These are phyloP conservation scores for Enteromius thamalakanensis DNA, from an alignment of 2,797 vertebrate genomes.

Conservation along the genomic window DNA sequence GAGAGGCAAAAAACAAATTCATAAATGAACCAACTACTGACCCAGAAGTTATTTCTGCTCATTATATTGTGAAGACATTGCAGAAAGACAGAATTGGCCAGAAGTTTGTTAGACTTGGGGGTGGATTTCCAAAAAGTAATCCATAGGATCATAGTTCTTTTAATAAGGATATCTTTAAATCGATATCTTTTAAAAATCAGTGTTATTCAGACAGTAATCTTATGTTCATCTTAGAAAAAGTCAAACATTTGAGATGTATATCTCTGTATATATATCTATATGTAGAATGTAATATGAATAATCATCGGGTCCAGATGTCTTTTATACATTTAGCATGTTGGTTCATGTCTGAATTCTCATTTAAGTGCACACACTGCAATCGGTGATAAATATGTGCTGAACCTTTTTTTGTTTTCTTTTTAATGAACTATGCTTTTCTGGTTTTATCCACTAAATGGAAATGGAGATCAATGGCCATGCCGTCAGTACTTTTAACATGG, in stretches of 20 bases:
- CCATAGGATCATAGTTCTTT: background rate
- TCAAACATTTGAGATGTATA: background rate
- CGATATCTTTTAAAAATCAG: background rate
- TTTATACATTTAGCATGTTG: constrained; percentile 43
- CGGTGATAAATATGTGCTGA: constrained; percentile 46
- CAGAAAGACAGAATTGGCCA: background rate
- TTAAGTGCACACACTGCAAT: constrained; percentile 58
- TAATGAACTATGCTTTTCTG: background rate
- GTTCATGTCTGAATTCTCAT: constrained; percentile 58
- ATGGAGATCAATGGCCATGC: background rate
- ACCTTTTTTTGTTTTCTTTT: background rate
- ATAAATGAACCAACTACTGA: constrained; percentile 50
- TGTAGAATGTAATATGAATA: constrained; percentile 21
- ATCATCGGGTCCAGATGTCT: background rate
- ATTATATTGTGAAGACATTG: background rate
- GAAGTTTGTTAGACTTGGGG: background rate
- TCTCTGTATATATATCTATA: no score
- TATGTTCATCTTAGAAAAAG: background rate
- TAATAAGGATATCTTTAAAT: background rate
- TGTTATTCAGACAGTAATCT: background rate
- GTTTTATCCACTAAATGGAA: background rate
- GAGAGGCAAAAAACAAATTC: constrained; percentile 28
- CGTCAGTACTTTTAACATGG: background rate
- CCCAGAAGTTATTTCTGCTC: background rate
- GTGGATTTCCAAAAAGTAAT: background rate